Percentiles rank a stretch among this genome's conserved stretches.
Conservation (phyloP, 2,888 invertebrate genomes). For the Harpalus rufipes region DNA sequence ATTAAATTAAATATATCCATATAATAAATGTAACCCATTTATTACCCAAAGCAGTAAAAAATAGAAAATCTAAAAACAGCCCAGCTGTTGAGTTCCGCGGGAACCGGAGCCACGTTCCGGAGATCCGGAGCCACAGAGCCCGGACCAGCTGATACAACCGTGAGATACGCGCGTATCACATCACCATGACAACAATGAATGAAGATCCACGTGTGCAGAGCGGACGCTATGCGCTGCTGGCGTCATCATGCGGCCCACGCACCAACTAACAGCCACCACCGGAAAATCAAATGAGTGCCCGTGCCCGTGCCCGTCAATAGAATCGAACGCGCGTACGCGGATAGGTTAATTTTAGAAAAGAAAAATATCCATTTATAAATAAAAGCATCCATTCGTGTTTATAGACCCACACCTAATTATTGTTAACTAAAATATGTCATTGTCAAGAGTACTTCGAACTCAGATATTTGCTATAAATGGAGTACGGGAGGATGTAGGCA, state of each 20-base stretch:
- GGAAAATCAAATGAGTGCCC: constrained; percentile 24
- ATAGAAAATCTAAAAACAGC: neutral
- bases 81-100: no score
- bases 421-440: neutral
- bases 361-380: constrained; percentile 3
- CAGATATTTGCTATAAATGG: no score
- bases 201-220: constrained; percentile 64
- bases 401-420: neutral
- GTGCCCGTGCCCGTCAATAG: constrained; percentile 33
- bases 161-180: constrained; percentile 36
- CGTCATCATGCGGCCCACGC: constrained; percentile 57
- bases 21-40: neutral
- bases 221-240: constrained; percentile 44
- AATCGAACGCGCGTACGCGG: neutral
- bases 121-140: neutral
- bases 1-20: neutral
- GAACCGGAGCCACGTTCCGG: neutral
- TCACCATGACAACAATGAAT: constrained; percentile 62
- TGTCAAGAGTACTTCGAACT: no score
- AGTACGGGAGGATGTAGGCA: no score
- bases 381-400: neutral
- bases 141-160: constrained; percentile 32
- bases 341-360: constrained; percentile 9
- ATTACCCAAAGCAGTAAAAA: constrained; percentile 8
- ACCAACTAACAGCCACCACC: constrained; percentile 22